Percentiles rank a stretch among this genome's conserved stretches.
Evolutionary conservation across 2,888 invertebrate genomes (phyloP).

Genomic region (Labia minor): DNA sequence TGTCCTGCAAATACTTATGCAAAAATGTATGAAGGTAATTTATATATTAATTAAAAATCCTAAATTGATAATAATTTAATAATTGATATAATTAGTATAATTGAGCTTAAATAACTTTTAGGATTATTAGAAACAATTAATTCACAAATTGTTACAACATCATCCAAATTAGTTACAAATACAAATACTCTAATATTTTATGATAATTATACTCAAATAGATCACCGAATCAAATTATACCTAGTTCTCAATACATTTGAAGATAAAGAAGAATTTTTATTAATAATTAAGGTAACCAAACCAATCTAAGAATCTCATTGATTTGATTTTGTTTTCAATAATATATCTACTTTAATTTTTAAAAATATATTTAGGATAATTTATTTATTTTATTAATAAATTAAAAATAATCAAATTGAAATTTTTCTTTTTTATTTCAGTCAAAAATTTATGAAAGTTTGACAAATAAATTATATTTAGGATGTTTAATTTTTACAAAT

Average conservation of each 20-base stretch:
- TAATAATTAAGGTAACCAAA: conserved; percentile 41
- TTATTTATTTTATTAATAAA: too few species aligned
- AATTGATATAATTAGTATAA: background rate
- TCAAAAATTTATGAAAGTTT: background rate
- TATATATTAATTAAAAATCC: background rate
- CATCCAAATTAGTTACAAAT: conserved; percentile 22
- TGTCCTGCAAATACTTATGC: conserved; percentile 28
- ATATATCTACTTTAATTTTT: too few species aligned
- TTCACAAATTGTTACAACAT: conserved; percentile 31
- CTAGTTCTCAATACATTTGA: conserved; percentile 45
- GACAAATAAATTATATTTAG: conserved; percentile 33
- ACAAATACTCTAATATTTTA: conserved; percentile 40
- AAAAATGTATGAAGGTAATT: conserved; percentile 40
- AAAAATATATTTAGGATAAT: too few species aligned
- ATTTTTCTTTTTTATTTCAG: background rate
- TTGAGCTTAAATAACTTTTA: conserved; percentile 28
- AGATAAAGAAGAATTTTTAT: conserved; percentile 43
- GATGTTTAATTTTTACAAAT: conserved; percentile 43
- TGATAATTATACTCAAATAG: conserved; percentile 43
- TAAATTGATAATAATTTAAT: too few species aligned
- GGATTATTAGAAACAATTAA: conserved; percentile 43
- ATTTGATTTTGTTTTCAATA: too few species aligned
- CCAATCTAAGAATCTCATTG: too few species aligned
- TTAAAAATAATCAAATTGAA: too few species aligned
- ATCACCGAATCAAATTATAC: conserved; percentile 48